Base-by-base conservation (phyloP, 2,888 invertebrate genomes). In the Apodemia duryi region DNA sequence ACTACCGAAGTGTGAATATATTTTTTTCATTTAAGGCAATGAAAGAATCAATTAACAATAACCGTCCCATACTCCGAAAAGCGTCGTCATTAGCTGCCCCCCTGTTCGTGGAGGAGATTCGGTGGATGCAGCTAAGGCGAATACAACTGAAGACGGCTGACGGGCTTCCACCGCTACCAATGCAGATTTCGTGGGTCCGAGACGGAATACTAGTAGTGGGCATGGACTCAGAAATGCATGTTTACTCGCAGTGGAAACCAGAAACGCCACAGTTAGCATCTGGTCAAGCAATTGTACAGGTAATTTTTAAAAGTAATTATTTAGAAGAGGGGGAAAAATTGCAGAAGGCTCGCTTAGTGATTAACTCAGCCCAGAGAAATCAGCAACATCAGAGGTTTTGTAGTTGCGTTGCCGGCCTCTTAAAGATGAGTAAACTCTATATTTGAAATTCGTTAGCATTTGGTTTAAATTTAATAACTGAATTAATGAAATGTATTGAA, bases 141-240 rank as follows among this genome's bases (percentile, higher is more conserved):
- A 97, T 99, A 57, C 96, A 98, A 74, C 83, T 99, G 13, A 95
- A 95, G 70, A 98, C 99, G 0, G 99, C 98, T 0, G 99, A 99
- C 79, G 98, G 99, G 0, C 86, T 99, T 52, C 98, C 98, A 1
- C 99, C 99, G 0, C 86, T 99, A 62, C 99, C 99, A 0, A 99
- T 99, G 97, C 98, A 99, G 83, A 97, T 99, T 75, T 98, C 98
- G 2, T 99, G 99, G 99, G 98, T 99, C 0, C 94, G 99, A 35
- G 99, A 99, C 79, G 99, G 99, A 0, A 98, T 99, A 71, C 90
- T 99, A 1, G 98, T 99, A 0, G 98, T 99, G 1, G 99, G 99
- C 2, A 99, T 99, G 99, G 98, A 99, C 82, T 99, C 98, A 2
- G 99, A 99, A 84, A 99, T 99, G 98, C 98, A 99, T 78, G 98